These are phyloP conservation scores for Eulemur mongoz DNA, from an alignment of 2,797 vertebrate species.

Conservation along the genomic window DNA sequence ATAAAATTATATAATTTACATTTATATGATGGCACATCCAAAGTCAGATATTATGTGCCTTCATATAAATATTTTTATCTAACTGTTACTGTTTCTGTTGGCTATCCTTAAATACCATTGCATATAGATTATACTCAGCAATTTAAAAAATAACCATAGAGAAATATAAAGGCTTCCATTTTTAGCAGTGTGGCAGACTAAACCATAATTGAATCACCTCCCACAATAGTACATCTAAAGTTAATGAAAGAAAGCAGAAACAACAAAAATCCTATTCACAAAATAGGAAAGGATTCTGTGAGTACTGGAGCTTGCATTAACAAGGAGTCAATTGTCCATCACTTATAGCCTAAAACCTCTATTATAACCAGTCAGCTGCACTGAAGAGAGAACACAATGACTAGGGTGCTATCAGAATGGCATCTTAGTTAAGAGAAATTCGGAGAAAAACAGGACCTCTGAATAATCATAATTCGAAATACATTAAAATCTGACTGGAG, in stretches of 20 bases:
- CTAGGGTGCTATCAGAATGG: not conserved
- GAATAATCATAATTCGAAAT: not conserved
- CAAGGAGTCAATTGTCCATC: not conserved
- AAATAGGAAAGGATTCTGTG: not conserved
- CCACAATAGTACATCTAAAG: not conserved
- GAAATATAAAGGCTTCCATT: not conserved
- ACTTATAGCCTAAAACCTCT: not conserved
- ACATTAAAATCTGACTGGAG: not conserved
- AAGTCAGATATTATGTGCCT: not conserved
- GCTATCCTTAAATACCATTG: not conserved
- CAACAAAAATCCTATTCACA: not conserved
- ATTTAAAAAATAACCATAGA: not conserved
- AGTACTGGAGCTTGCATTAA: not conserved
- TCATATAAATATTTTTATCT: not conserved
- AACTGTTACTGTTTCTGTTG: not conserved
- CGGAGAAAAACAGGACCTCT: not conserved
- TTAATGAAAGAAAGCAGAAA: not conserved
- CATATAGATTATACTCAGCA: not conserved
- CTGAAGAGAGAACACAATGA: not conserved
- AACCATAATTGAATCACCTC: not conserved
- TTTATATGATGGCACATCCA: not conserved
- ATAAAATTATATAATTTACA: not conserved
- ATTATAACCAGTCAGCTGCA: not conserved
- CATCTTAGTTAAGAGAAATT: not conserved
- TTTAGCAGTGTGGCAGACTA: not conserved